Conservation (phyloP, 1,140 invertebrate genomes). For the Leptinotarsa defecta region DNA sequence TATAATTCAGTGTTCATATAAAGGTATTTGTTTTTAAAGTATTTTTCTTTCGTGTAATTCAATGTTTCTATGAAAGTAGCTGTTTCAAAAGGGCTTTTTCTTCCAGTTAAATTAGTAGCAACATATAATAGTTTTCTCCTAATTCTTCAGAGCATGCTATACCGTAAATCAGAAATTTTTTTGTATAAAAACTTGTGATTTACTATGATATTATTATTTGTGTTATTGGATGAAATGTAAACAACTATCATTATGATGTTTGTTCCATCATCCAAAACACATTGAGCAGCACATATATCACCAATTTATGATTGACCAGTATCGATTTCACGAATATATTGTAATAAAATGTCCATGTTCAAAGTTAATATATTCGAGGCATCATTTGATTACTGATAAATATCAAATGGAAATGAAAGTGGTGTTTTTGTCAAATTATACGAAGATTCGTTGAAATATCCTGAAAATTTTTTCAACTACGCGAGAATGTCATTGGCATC, state of each 20-base stretch:
- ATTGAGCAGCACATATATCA: conserved; percentile 12
- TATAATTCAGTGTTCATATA: no score
- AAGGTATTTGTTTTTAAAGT: no score
- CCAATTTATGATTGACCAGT: conserved; percentile 17
- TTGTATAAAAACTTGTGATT: background rate
- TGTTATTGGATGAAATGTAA: background rate
- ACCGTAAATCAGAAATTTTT: conserved; percentile 4
- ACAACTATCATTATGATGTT: conserved; percentile 13
- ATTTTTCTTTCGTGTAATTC: no score
- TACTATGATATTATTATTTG: background rate
- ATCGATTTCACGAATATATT: conserved; percentile 10
- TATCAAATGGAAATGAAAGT: background rate
- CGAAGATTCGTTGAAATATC: background rate
- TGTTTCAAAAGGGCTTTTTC: no score
- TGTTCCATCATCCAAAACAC: conserved; percentile 19
- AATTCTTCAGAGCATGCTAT: conserved; percentile 9
- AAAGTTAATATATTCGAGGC: background rate
- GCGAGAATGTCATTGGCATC: background rate
- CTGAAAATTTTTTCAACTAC: background rate
- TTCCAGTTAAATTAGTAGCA: conserved; percentile 13
- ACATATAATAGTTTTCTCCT: conserved; percentile 21
- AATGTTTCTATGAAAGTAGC: no score
- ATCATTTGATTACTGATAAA: conserved; percentile 14
- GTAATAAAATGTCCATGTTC: conserved; percentile 15
- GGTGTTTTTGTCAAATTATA: background rate